These are phyloP conservation scores for Chloromyia formosa DNA, from an alignment of 2,888 invertebrate genomes.

Conservation along the genomic window DNA sequence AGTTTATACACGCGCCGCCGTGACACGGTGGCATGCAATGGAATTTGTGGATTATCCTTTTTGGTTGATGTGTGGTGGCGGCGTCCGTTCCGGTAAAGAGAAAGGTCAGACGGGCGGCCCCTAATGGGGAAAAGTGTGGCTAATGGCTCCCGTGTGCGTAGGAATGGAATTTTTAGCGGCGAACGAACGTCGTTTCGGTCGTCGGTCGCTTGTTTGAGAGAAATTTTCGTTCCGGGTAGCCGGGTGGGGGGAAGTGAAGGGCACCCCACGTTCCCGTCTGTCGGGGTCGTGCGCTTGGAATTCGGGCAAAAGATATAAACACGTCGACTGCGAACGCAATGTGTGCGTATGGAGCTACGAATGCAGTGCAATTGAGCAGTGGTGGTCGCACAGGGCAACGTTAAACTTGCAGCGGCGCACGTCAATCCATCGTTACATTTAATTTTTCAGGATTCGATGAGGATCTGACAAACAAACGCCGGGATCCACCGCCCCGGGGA, in stretches of 20 bases:
- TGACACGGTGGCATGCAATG: not conserved
- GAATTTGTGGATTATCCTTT: not conserved
- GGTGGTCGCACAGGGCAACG: too few species aligned
- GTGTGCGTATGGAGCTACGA: slow-evolving; percentile 5
- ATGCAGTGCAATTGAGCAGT: too few species aligned
- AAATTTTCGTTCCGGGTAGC: slow-evolving; percentile 7
- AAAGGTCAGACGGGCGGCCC: not conserved
- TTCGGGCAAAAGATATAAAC: slow-evolving; percentile 23
- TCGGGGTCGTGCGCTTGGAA: not conserved
- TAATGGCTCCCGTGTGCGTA: not conserved
- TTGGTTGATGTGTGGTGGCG: not conserved
- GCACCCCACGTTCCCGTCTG: not conserved
- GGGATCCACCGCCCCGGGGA: too few species aligned
- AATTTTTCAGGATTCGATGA: not conserved
- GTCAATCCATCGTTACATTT: too few species aligned
- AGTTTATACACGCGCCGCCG: not conserved
- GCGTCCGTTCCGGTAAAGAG: not conserved
- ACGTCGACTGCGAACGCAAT: slow-evolving; percentile 31
- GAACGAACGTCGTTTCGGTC: too few species aligned
- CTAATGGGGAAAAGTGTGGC: too few species aligned
- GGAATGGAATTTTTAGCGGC: slow-evolving; percentile 2
- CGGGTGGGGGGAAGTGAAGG: not conserved
- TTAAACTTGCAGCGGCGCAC: too few species aligned
- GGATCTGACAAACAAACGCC: too few species aligned
- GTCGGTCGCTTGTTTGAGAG: not conserved